Evolutionary conservation across 2,797 vertebrate genomes (phyloP), one percentile per base, ranked within the genome.

Genomic region (Chaetodon trifasciatus): DNA sequence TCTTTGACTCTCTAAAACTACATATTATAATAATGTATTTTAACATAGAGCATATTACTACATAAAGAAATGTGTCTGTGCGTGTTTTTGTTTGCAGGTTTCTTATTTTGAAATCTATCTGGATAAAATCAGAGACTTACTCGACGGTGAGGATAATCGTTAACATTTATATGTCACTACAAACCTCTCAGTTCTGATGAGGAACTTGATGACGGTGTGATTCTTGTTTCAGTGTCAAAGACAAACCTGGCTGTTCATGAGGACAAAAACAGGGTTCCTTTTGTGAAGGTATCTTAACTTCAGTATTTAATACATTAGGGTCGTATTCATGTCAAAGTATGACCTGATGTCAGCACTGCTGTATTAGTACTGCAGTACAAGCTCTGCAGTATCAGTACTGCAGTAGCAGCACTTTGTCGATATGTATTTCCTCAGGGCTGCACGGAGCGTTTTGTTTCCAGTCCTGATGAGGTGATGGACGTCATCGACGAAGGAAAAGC

Each of bases 61-160:
- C 8, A 32, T 35, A 62, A 61, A 68, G 2, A 70, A 70, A 8
- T 17, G 12, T 61, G 28, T 23, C 53, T 52, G 11, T 73, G 58
- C 11, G 8, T 70, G 37, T 82, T 44, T 90, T 74, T 94, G 0
- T 91, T 32, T 91, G 61, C 88, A 98, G 97, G 97, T 99, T 66
- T 98, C 97, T 85, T 99, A 99, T 93, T 99, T 99, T 94, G 97
- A 99, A 93, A 99, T 99, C 80, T 99, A 99, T 91, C 83, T 99
- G 95, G 97, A 99, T 92, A 99, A 98, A 95, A 99, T 99, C 87
- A 92, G 97, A 92, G 97, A 99, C 89, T 91, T 99, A 0, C 92
- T 99, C 0, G 97, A 99, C 78, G 97, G 97, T 99, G 67, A 97
- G 95, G 21, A n/a, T 35, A 3, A 58, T 70, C 11, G 50, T 58